These are phyloP conservation scores for Rhodeus uyekii DNA, from an alignment of 2,797 vertebrate species.

Conservation along the genomic window DNA sequence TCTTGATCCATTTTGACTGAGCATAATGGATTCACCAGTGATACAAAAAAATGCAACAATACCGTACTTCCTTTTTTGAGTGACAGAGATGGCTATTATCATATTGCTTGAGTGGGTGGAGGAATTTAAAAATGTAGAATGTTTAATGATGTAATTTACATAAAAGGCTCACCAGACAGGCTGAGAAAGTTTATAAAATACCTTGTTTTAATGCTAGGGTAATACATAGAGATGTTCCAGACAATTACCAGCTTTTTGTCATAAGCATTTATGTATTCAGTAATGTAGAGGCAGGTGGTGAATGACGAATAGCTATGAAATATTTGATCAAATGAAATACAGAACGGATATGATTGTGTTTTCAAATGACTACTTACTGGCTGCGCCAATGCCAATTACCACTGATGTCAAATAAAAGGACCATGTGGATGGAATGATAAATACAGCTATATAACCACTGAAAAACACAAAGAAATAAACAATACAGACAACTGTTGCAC, in stretches of 20 bases:
- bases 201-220: too few relatives aligned
- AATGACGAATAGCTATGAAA: not conserved
- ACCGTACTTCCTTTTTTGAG: not conserved
- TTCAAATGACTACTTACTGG: constrained; percentile 72
- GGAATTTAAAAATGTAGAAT: not conserved
- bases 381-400: constrained; percentile 78
- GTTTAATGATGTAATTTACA: not conserved
- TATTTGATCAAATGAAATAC: not conserved
- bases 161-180: not conserved
- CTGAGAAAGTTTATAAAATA: not conserved
- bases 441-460: constrained; percentile 80
- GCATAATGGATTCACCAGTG: not conserved
- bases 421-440: constrained; percentile 78
- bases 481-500: not conserved
- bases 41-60: not conserved
- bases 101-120: not conserved
- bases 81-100: not conserved
- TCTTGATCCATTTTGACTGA: not conserved
- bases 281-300: not conserved
- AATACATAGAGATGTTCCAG: too few relatives aligned
- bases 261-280: too few relatives aligned
- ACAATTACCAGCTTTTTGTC: not conserved
- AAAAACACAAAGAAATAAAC: constrained; percentile 10
- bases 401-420: constrained; percentile 81
- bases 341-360: not conserved